Evolutionary conservation across 1,140 invertebrate genomes (phyloP), one percentile per base, ranked within the genome.

Genomic region (Microvelia longipes): DNA sequence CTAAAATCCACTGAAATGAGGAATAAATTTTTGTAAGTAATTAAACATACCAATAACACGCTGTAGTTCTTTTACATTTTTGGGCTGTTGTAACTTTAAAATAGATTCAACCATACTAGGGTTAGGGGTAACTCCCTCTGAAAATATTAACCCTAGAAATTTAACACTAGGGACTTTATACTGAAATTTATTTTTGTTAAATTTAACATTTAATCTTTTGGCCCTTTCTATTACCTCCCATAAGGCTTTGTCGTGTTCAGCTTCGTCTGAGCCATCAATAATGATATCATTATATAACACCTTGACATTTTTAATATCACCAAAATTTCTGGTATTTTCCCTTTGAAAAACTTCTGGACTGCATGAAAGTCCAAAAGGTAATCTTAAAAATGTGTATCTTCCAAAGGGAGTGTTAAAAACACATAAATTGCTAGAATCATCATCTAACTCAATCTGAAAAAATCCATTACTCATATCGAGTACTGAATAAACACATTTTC

Each of bases 141-240:
- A 67, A 64, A 78, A 73, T 64, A 75, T 70, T 60, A 75, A 71
- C 2, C 79, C 81, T 62, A 82, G 70, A 73, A 77, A 81, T 50
- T 74, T 77, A 5, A 81, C 73, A 65, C 75, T 28, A 24, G 28
- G 27, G 1, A 70, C 64, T 28, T 28, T 28, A 66, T 29, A 70
- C 25, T 70, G 28, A 73, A 80, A 76, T 75, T 82, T 83, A 15
- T 75, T 74, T 61, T 71, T 72, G 74, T 81, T 80, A 64, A 81
- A 74, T 69, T 76, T 78, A n/a, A 82, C 71, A 71, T 78, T 77
- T 71, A 75, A 73, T 66, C 76, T 30, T 68, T 71, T 73, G 2
- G 77, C 77, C 19, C 35, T 50, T 69, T 72, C 67, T 28, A 78
- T 69, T 60, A 82, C 63, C 2, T 79, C 71, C 24, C 70, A 28